Base-by-base conservation (phyloP, 1,140 invertebrate genomes). In the Drosophila ficusphila region DNA sequence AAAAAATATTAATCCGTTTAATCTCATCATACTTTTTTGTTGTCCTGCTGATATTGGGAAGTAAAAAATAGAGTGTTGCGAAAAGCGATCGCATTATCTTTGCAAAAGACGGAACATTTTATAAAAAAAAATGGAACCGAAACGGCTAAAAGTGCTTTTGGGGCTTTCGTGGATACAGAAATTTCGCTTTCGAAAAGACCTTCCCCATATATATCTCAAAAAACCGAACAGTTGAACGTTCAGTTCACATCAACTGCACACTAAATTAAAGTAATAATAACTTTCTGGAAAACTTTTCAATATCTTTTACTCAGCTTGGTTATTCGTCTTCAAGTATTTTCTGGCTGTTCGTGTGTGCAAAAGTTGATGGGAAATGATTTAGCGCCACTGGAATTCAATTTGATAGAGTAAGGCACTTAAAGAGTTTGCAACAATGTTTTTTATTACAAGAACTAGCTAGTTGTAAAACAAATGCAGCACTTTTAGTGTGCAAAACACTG, bases 221-320 rank as follows among this genome's bases (percentile, higher is more conserved):
- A 68, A 39, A 29, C 48, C 62, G 31, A 54, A 68, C 68, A 71
- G 53, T 71, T 71, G 33, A 44, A 51, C 36, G 34, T 38, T 46
- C 39, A 47, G 34, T 47, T 56, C 56, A 53, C 52, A 58, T 77
- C 79, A 81, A 79, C 82, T 77, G 82, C 82, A 81, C 62, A 65
- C 76, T 51, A 88, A 86, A 86, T 86, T 86, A 86, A 86, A 86
- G 82, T 85, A 86, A 86, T 86, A 86, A 86, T 86, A 86, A 86
- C 76, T 86, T 86, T 85, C 53, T 49, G 33, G 75, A 79, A 60
- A 70, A 83, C 65, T 56, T 69, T 69, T 56, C 25, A 56, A 39
- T 70, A 51, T 21, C 25, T 39, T 47, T 47, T 19, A 16, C 29
- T 56, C n/a, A 5, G 27, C 25, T 67, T 33, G 51, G 19, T 51